Percentiles rank a stretch among this genome's conserved stretches.
These are phyloP conservation scores for Microvelia longipes DNA, from an alignment of 1,140 invertebrate species.

Conservation along the genomic window DNA sequence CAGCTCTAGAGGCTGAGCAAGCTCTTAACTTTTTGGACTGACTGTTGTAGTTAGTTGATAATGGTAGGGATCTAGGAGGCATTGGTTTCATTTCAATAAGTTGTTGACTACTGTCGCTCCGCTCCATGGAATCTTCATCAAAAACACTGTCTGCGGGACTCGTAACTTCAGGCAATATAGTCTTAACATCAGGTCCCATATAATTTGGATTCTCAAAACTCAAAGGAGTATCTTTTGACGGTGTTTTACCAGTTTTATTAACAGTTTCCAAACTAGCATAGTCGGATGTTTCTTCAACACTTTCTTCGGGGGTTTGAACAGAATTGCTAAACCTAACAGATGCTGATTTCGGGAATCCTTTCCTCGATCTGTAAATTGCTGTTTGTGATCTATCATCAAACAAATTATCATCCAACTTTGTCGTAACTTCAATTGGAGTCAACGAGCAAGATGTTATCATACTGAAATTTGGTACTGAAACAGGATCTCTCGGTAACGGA, in stretches of 20 bases:
- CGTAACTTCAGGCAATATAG: conserved; percentile 27
- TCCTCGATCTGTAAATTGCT: conserved; percentile 25
- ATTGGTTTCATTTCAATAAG: conserved; percentile 26
- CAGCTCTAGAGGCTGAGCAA: conserved; percentile 32
- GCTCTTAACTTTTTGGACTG: conserved; percentile 32
- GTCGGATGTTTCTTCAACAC: conserved; percentile 51
- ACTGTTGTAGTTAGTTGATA: conserved; percentile 23
- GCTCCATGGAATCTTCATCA: conserved; percentile 23
- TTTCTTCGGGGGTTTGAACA: conserved; percentile 41
- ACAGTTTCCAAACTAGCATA: conserved; percentile 57
- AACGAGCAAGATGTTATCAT: conserved; percentile 31
- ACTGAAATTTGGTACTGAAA: conserved; percentile 57
- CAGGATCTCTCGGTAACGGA: conserved; percentile 46
- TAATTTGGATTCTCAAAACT: conserved; percentile 52
- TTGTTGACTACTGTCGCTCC: conserved; percentile 22
- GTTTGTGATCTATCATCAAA: conserved; percentile 26
- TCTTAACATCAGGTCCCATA: conserved; percentile 41
- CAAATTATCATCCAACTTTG: conserved; percentile 44
- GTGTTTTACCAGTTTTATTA: conserved; percentile 33
- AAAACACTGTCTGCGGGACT: conserved; percentile 26
- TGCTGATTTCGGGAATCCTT: conserved; percentile 38
- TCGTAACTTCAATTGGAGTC: conserved; percentile 48
- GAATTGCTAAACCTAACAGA: conserved; percentile 40
- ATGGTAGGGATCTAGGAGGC: conserved; percentile 30
- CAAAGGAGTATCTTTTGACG: conserved; percentile 16